These are phyloP conservation scores for Rousettus madagascariensis DNA, from an alignment of 2,797 vertebrate genomes.

Conservation along the genomic window DNA sequence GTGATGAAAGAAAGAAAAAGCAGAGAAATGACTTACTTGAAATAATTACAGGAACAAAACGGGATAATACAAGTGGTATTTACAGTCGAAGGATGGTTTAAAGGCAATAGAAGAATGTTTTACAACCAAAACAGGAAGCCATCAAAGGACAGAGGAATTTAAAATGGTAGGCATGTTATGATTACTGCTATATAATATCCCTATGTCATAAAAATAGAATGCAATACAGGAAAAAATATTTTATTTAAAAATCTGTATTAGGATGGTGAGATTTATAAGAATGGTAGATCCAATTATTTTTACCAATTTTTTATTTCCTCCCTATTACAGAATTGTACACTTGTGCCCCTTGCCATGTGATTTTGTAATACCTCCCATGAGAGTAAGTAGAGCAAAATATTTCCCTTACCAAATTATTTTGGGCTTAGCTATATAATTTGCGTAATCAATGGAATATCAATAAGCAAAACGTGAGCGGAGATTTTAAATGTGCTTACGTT, in stretches of 20 bases:
- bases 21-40: background rate
- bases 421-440: background rate
- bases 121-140: conserved; percentile 10
- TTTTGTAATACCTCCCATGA: background rate
- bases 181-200: background rate
- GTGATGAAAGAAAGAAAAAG: background rate
- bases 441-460: background rate
- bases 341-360: background rate
- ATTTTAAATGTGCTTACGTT: background rate
- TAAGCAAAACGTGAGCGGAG: background rate
- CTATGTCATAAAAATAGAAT: conserved; percentile 1
- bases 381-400: background rate
- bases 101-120: background rate
- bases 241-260: background rate
- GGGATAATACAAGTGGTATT: background rate
- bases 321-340: background rate
- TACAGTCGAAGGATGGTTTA: background rate
- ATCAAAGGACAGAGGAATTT: background rate
- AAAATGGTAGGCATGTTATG: background rate
- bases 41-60: background rate
- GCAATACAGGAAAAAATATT: background rate
- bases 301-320: background rate
- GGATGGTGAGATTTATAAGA: background rate
- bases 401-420: background rate
- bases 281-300: background rate